These are phyloP conservation scores for Paralinhomoeus sp. DNA, from an alignment of 2,888 invertebrate species.

Conservation along the genomic window DNA sequence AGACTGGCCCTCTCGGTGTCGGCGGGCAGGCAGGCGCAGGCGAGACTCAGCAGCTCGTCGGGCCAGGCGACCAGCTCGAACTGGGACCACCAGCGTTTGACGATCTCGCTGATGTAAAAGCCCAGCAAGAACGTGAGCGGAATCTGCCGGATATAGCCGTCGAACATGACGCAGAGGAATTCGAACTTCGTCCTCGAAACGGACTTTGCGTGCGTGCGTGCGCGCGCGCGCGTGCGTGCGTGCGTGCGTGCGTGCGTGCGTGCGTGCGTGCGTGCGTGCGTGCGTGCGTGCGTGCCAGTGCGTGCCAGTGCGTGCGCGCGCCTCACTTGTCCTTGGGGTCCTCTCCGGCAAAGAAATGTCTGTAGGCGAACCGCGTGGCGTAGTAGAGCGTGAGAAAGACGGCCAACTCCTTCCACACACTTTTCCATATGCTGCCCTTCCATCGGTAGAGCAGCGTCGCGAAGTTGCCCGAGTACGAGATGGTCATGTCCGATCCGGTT, in stretches of 20 bases:
- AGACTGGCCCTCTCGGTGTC: neutral
- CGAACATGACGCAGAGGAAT: neutral
- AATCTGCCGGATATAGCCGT: conserved; percentile 3
- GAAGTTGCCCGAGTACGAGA: conserved; percentile 1
- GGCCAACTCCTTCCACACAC: conserved; percentile 1
- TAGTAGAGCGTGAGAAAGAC: conserved; percentile 1
- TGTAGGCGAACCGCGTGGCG: neutral
- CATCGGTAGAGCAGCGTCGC: neutral
- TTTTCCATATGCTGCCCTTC: conserved; percentile 2
- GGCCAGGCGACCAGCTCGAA: conserved; percentile 4
- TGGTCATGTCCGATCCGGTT: too few relatives aligned
- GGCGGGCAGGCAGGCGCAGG: neutral
- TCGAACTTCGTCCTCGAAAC: neutral
- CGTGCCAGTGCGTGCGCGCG: too few relatives aligned
- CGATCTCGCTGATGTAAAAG: conserved; percentile 4
- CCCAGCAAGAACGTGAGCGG: conserved; percentile 5
- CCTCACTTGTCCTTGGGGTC: too few relatives aligned
- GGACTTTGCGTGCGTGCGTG: too few relatives aligned
- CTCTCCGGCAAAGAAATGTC: too few relatives aligned
- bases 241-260: too few relatives aligned
- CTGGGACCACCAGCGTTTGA: conserved; percentile 6
- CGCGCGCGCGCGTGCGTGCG: too few relatives aligned
- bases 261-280: too few relatives aligned
- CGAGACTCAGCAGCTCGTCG: conserved; percentile 2
- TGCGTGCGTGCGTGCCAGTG: too few relatives aligned